Percentiles rank a stretch among this genome's conserved stretches.
These are phyloP conservation scores for Druon quercuslanigerum DNA, from an alignment of 1,140 invertebrate species.

Conservation along the genomic window DNA sequence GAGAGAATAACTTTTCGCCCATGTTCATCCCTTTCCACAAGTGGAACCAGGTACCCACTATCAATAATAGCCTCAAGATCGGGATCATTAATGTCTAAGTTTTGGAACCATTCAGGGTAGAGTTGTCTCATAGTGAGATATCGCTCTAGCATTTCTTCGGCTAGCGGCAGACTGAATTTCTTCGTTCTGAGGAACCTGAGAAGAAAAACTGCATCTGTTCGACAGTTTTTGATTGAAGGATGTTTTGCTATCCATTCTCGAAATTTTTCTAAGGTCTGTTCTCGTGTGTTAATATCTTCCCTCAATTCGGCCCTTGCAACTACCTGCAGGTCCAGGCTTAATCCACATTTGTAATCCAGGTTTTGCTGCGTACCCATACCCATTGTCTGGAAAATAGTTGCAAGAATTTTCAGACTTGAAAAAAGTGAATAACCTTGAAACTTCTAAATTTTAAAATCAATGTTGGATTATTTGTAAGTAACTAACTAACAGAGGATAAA, in stretches of 20 bases:
- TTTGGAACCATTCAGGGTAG: conserved; percentile 89
- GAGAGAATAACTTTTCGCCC: conserved; percentile 86
- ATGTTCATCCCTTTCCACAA: conserved; percentile 83
- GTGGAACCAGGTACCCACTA: conserved; percentile 86
- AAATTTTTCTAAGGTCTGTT: conserved; percentile 83
- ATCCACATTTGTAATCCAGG: conserved; percentile 61
- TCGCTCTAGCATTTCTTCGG: conserved; percentile 89
- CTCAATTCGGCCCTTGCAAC: conserved; percentile 83
- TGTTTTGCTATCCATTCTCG: conserved; percentile 87
- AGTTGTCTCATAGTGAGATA: conserved; percentile 88
- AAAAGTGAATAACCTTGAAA: neutral
- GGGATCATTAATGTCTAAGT: conserved; percentile 83
- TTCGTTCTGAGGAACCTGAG: conserved; percentile 89
- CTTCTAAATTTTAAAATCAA: neutral
- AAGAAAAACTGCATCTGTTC: conserved; percentile 87
- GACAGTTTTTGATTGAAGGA: conserved; percentile 84
- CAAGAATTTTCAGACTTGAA: neutral
- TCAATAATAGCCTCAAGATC: conserved; percentile 86
- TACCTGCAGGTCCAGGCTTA: conserved; percentile 73
- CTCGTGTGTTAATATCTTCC: conserved; percentile 82
- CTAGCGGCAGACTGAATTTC: conserved; percentile 89
- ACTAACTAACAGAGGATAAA: too few species aligned
- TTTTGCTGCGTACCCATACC: conserved; percentile 55
- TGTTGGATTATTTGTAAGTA: too few species aligned
- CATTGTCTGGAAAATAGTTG: conserved; percentile 44